Evolutionary conservation across 2,113 vertebrate species (phyloP).

Genomic region (Oreochromis niloticus): DNA sequence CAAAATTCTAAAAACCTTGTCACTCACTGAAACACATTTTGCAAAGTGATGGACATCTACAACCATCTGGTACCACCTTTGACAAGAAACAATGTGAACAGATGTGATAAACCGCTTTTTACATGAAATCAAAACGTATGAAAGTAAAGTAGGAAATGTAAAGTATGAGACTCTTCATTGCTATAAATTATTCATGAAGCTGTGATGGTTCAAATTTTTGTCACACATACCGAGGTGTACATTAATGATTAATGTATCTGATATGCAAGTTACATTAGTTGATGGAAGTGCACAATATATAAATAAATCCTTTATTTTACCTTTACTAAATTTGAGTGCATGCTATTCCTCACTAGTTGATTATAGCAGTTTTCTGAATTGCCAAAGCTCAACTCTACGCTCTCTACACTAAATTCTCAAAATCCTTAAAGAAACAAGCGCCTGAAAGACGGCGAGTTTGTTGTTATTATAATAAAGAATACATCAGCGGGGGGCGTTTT

Average conservation of each 20-base stretch:
- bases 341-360: not conserved
- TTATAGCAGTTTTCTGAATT: not conserved
- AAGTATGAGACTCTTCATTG: not conserved
- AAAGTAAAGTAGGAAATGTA: not conserved
- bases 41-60: not conserved
- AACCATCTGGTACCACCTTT: not conserved
- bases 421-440: fast-evolving
- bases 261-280: not conserved
- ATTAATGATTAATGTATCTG: not conserved
- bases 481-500: not conserved
- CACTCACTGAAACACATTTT: no score
- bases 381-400: not conserved
- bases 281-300: not conserved
- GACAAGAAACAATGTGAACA: not conserved
- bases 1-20: no score
- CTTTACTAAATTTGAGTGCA: not conserved
- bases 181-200: not conserved
- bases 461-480: not conserved
- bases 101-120: not conserved
- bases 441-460: not conserved
- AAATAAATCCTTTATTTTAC: not conserved
- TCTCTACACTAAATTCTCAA: not conserved
- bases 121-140: not conserved
- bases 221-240: not conserved
- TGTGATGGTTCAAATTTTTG: not conserved